A percentile compares a stretch with the other conserved stretches of the same genome.
Evolutionary conservation across 2,888 invertebrate genomes (phyloP).

Genomic region (Trichacis sp.): DNA sequence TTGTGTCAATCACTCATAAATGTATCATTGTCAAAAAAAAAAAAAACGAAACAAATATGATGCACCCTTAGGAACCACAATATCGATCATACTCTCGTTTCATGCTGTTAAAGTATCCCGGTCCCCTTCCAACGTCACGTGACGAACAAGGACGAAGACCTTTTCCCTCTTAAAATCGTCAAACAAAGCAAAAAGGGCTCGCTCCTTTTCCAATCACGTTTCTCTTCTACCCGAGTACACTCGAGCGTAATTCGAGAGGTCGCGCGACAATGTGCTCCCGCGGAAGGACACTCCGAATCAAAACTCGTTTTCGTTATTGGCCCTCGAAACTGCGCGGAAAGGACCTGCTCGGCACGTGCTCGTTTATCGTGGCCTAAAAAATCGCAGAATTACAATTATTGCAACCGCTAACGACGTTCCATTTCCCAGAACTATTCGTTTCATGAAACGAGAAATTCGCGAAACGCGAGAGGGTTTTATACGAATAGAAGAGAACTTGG

Average conservation of each 20-base stretch:
- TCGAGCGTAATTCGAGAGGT: constrained; percentile 6
- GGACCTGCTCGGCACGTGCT: neutral
- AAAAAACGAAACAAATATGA: no score
- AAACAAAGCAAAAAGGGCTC: neutral
- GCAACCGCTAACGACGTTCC: neutral
- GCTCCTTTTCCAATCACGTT: constrained; percentile 3
- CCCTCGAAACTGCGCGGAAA: neutral
- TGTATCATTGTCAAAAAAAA: no score
- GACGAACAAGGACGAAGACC: neutral
- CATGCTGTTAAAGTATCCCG: no score
- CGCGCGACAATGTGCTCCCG: constrained; percentile 2
- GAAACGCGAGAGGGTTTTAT: no score
- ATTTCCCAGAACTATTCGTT: no score
- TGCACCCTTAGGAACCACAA: no score
- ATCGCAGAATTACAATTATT: constrained; percentile 2
- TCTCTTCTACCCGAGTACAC: neutral
- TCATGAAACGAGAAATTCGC: no score
- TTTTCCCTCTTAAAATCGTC: neutral
- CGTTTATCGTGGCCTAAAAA: constrained; percentile 2
- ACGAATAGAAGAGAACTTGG: neutral
- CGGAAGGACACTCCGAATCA: constrained; percentile 2
- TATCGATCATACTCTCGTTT: no score
- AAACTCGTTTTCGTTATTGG: neutral
- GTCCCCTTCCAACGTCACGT: neutral
- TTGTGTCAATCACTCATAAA: no score